Conservation (phyloP, 2,888 invertebrate genomes). For the Toxonevra muliebris region DNA sequence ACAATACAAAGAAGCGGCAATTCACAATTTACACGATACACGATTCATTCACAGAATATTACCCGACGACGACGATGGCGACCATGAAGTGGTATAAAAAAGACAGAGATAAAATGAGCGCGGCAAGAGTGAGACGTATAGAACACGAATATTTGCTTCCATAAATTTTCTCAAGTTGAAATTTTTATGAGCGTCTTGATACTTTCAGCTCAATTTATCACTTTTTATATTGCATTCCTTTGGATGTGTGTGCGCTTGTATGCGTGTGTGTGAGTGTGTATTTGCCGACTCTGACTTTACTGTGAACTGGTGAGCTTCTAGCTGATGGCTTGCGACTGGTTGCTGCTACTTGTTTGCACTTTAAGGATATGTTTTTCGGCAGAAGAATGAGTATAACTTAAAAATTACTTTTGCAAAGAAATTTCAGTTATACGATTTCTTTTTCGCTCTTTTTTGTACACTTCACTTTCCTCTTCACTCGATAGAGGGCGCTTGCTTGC, state of each 20-base stretch:
- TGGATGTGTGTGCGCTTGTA: too few relatives aligned
- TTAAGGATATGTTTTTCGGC: neutral
- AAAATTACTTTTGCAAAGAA: neutral
- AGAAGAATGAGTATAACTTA: neutral
- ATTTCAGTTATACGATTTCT: neutral
- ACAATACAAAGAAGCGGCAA: neutral
- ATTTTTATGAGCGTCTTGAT: constrained; percentile 51
- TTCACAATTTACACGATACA: neutral
- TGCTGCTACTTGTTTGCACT: neutral
- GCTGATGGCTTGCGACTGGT: too few relatives aligned
- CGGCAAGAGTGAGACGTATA: neutral
- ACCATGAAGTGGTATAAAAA: neutral
- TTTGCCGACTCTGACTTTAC: too few relatives aligned
- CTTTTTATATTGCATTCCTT: constrained; percentile 34
- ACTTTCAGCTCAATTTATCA: constrained; percentile 49
- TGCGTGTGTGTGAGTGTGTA: too few relatives aligned
- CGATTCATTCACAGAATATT: constrained; percentile 1
- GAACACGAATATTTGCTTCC: neutral
- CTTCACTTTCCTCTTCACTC: neutral
- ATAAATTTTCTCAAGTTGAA: constrained; percentile 37
- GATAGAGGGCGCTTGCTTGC: too few relatives aligned
- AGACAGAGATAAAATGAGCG: constrained; percentile 1
- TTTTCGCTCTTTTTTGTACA: neutral
- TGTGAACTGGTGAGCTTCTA: too few relatives aligned
- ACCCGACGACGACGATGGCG: constrained; percentile 3